These are phyloP conservation scores for Dolichoris vasculosae DNA, from an alignment of 1,140 invertebrate genomes.

Conservation along the genomic window DNA sequence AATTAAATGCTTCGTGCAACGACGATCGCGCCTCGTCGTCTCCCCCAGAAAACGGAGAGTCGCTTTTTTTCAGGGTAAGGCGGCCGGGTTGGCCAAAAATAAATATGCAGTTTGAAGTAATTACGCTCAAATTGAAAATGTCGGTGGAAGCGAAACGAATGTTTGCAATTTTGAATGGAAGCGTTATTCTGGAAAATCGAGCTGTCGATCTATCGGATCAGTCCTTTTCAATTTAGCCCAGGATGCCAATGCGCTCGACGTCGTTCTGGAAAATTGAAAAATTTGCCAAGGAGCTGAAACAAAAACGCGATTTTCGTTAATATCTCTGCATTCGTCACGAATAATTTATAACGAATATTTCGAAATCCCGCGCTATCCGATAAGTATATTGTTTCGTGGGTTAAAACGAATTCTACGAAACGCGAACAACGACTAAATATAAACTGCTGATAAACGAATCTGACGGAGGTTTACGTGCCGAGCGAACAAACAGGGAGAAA, in stretches of 20 bases:
- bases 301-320: too few species aligned
- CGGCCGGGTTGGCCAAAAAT: neutral
- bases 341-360: too few species aligned
- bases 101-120: slow-evolving; percentile 36
- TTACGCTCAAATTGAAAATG: slow-evolving; percentile 17
- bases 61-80: neutral
- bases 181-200: slow-evolving; percentile 21
- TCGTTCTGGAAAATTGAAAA: slow-evolving; percentile 21
- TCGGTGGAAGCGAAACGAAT: slow-evolving; percentile 25
- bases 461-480: too few species aligned
- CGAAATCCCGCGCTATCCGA: too few species aligned
- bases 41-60: too few species aligned
- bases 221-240: slow-evolving; percentile 9
- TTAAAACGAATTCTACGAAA: too few species aligned
- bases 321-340: too few species aligned
- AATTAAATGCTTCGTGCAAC: too few species aligned
- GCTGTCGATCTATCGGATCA: slow-evolving; percentile 27
- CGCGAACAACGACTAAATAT: too few species aligned
- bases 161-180: slow-evolving; percentile 24
- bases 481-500: too few species aligned
- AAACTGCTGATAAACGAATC: neutral
- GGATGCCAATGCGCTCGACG: neutral
- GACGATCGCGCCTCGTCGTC: too few species aligned
- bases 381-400: too few species aligned
- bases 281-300: neutral